Percentiles rank a stretch among this genome's conserved stretches.
Conservation (phyloP, 2,113 vertebrate genomes). For the Elaphurus davidianus region DNA sequence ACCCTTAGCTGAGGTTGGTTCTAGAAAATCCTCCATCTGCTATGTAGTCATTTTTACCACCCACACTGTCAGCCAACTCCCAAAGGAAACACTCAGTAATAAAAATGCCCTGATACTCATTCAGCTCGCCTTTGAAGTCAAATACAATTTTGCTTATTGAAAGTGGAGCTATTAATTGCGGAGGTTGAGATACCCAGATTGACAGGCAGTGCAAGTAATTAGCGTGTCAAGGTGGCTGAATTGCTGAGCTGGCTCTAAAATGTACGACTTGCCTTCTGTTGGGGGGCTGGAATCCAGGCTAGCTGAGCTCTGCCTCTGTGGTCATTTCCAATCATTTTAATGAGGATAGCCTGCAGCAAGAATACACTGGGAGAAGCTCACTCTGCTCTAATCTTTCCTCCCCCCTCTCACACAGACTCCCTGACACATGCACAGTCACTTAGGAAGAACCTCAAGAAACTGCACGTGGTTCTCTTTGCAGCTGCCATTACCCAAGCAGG, state of each 20-base stretch:
- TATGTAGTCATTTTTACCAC: slow-evolving; percentile 33
- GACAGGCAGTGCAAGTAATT: slow-evolving; percentile 77
- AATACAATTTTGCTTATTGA: slow-evolving; percentile 66
- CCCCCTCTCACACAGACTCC: not conserved
- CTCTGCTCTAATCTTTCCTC: not conserved
- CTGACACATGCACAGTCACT: not conserved
- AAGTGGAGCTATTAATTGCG: slow-evolving; percentile 31
- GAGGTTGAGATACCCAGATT: slow-evolving; percentile 67
- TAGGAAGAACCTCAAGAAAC: not conserved
- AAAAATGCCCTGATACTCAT: slow-evolving; percentile 58
- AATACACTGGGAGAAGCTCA: slow-evolving; percentile 6
- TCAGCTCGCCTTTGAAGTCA: slow-evolving; percentile 60
- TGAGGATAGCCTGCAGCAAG: slow-evolving; percentile 76
- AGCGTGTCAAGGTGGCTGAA: slow-evolving; percentile 66
- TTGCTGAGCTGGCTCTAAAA: slow-evolving; percentile 75
- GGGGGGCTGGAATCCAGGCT: not conserved
- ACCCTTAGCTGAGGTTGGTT: not conserved
- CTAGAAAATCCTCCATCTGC: slow-evolving; percentile 42
- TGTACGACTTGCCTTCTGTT: slow-evolving; percentile 62
- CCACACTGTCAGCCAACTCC: slow-evolving; percentile 54
- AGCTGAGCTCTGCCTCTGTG: slow-evolving; percentile 65
- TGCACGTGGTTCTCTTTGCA: not conserved
- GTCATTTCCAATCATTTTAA: slow-evolving; percentile 81
- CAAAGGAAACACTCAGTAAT: slow-evolving; percentile 50
- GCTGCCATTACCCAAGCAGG: not conserved